Evolutionary conservation across 2,888 invertebrate genomes (phyloP).

Genomic region (Lasioglossum pauxillum): DNA sequence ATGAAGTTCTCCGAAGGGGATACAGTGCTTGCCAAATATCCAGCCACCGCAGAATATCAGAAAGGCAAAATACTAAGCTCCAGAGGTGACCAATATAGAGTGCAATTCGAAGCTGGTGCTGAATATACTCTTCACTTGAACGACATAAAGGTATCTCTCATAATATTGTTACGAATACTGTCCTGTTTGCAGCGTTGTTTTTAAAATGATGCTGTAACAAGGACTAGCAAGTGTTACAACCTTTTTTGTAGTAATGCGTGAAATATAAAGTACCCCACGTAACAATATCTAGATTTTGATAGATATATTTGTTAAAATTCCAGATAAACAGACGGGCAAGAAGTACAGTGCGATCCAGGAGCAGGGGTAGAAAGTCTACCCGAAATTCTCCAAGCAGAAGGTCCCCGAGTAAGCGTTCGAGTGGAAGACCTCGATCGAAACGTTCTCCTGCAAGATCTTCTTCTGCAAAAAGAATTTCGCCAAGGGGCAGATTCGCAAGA

Average conservation of each 20-base stretch:
- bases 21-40: conserved; percentile 78
- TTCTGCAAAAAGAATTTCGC: conserved; percentile 66
- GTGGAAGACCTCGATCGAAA: conserved; percentile 71
- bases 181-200: not conserved
- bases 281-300: not conserved
- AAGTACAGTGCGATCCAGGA: conserved; percentile 70
- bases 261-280: no score
- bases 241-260: no score
- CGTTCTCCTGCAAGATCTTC: conserved; percentile 71
- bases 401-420: conserved; percentile 74
- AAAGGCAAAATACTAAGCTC: conserved; percentile 74
- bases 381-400: conserved; percentile 72
- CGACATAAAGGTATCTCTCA: conserved; percentile 74
- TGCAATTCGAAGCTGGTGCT: conserved; percentile 77
- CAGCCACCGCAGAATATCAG: conserved; percentile 72
- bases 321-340: conserved; percentile 76
- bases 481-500: conserved; percentile 70
- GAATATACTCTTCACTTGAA: conserved; percentile 72
- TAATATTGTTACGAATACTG: not conserved
- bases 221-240: no score
- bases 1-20: conserved; percentile 79
- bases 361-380: conserved; percentile 70
- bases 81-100: conserved; percentile 74
- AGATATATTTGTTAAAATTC: conserved; percentile 26
- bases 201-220: not conserved